A percentile compares a stretch with the other conserved stretches of the same genome.
Evolutionary conservation across 2,888 invertebrate species (phyloP).

Genomic region (Hydriomena furcata): DNA sequence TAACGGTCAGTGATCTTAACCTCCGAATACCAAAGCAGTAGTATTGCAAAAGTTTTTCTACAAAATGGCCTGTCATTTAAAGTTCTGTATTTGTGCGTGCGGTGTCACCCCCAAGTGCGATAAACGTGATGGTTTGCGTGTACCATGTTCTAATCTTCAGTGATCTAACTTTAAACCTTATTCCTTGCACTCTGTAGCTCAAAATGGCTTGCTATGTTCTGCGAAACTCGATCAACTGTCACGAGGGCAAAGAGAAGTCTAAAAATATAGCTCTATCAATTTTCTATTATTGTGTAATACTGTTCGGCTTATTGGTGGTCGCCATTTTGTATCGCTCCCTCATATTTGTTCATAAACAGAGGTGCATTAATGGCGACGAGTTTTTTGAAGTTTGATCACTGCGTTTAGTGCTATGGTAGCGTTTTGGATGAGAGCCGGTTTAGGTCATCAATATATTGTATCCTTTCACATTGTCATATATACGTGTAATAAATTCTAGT

Average conservation of each 20-base stretch:
- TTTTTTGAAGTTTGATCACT: not conserved
- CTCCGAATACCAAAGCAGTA: not conserved
- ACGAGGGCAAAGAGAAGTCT: not conserved
- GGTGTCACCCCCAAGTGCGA: conserved; percentile 44
- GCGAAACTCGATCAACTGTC: too few relatives aligned
- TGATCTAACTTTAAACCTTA: conserved; percentile 9
- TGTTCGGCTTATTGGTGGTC: too few relatives aligned
- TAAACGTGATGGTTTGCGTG: conserved; percentile 41
- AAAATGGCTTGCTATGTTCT: not conserved
- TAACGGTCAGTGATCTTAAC: not conserved
- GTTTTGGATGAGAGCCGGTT: conserved; percentile 39
- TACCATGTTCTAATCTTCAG: not conserved
- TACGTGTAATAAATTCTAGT: conserved; percentile 35
- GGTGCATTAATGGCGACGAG: conserved; percentile 1
- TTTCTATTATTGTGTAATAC: too few relatives aligned
- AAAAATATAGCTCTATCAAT: too few relatives aligned
- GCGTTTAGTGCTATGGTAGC: not conserved
- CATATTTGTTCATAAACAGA: conserved; percentile 7
- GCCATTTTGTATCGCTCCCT: conserved; percentile 1
- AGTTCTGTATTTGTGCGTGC: conserved; percentile 22
- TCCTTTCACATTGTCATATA: conserved; percentile 3
- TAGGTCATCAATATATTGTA: conserved; percentile 46
- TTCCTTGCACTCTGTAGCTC: not conserved
- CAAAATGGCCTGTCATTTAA: not conserved
- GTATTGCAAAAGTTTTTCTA: not conserved